A percentile compares a stretch with the other conserved stretches of the same genome.
phyloP scores from a whole-genome alignment of 1,140 invertebrate species.

The Patella vulgata region DNA sequence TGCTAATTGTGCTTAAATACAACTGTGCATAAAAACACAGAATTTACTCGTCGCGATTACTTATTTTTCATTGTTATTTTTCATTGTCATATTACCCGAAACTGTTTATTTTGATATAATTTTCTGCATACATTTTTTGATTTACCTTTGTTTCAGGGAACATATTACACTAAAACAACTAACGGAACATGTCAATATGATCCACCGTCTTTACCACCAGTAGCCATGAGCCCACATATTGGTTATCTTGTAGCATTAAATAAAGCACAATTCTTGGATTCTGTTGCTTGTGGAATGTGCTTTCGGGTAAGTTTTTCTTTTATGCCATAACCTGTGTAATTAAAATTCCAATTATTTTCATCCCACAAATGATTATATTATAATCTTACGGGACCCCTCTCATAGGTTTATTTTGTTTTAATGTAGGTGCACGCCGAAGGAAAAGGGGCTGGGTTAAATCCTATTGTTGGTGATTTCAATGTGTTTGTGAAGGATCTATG shows the following conservation, averaged over 20 bases:
- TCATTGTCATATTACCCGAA: too few relatives aligned
- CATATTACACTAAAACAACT: conserved; percentile 38
- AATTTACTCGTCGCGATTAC: too few relatives aligned
- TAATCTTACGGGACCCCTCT: too few relatives aligned
- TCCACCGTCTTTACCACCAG: conserved; percentile 34
- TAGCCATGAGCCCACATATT: conserved; percentile 24
- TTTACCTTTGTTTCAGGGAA: conserved; percentile 44
- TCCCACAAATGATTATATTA: too few relatives aligned
- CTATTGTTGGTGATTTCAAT: conserved; percentile 39
- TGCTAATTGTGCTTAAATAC: too few relatives aligned
- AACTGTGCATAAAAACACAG: too few relatives aligned
- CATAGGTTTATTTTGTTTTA: too few relatives aligned
- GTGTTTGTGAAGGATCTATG: conserved; percentile 52
- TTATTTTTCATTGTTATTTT: too few relatives aligned
- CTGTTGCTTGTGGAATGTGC: conserved; percentile 50
- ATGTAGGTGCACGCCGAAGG: conserved; percentile 36
- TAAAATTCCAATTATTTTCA: not conserved
- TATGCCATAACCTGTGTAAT: not conserved
- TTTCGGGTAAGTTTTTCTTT: conserved; percentile 33
- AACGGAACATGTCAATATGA: conserved; percentile 33
- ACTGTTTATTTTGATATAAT: too few relatives aligned
- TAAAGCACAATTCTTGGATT: conserved; percentile 42
- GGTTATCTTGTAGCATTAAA: conserved; percentile 42
- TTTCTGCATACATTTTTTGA: too few relatives aligned
- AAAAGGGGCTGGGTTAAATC: conserved; percentile 39